Base-by-base conservation (phyloP, 2,797 vertebrate species). In the Salmo trutta region DNA sequence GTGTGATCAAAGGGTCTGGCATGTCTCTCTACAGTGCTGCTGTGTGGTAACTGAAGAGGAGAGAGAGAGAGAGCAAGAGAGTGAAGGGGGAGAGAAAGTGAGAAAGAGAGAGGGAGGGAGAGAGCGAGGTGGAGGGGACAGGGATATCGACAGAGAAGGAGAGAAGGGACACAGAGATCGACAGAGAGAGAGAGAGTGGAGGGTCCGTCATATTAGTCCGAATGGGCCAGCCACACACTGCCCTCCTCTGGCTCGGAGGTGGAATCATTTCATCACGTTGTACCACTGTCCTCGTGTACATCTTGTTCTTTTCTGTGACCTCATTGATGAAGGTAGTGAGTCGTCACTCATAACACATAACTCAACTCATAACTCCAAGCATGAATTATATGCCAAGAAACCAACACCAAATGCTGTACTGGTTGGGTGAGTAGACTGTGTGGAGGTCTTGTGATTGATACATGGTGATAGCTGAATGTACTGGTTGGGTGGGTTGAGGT, bases 11-110 rank as follows among this genome's bases (percentile, higher is more conserved):
- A 91, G 88, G 83, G 80, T 86, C 86, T 84, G 81, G 86, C 88
- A 89, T 93, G 89, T 92, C 88, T 89, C 86, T 88, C 89, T 88
- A 86, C 88, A 89, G 89, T 69, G 78, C 85, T 87, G 88, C 90
- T 91, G 88, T 91, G 89, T 24, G 15, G 90, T 92, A 86, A 81
- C 86, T 86, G 91, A 88, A 77, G 82, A 88, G 87, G 76, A 73
- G 83, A 67, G 17, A 73, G n/a, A n/a, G 71, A 75, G 36, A 36
- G 36, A 36, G 36, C 36, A 7, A 36, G 36, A 36, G 36, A 36
- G 36, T 36, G 36, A 36, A 7, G 6, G 36, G 36, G 36, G 6
- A 36, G 36, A 7, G 36, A 36, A 7, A 36, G 36, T 36, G 36
- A 36, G 36, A 36, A 36, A 36, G 6, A 7, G 33, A 36, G 36